Evolutionary conservation across 2,888 invertebrate genomes (phyloP).

Genomic region (Pterostichus niger): DNA sequence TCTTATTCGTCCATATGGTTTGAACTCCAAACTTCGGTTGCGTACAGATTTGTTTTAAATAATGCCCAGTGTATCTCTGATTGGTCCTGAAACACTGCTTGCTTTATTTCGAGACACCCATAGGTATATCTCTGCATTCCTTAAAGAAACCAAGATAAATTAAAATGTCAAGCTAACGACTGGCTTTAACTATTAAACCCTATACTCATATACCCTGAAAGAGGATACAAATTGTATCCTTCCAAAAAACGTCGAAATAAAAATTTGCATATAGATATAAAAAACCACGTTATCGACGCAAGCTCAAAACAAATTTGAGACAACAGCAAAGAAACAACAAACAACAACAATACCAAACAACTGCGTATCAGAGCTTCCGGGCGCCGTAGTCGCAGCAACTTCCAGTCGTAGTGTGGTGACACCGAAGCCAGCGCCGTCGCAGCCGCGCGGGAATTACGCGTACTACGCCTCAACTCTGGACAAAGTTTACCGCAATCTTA

Average conservation of each 20-base stretch:
- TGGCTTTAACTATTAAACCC: background rate
- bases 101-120: too few relatives aligned
- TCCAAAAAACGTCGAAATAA: slow-evolving; percentile 3
- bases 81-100: too few relatives aligned
- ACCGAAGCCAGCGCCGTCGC: slow-evolving; percentile 20
- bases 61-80: too few relatives aligned
- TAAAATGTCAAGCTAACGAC: background rate
- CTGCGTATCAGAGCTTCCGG: slow-evolving; percentile 34
- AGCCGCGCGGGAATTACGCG: slow-evolving; percentile 51
- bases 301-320: slow-evolving; percentile 58
- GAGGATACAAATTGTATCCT: slow-evolving; percentile 30
- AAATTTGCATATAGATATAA: slow-evolving; percentile 65
- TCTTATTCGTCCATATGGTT: too few relatives aligned
- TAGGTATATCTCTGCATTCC: too few relatives aligned
- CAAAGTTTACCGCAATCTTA: slow-evolving; percentile 72
- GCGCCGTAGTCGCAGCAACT: background rate
- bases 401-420: slow-evolving; percentile 35
- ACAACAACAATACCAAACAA: slow-evolving; percentile 61
- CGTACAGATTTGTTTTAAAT: too few relatives aligned
- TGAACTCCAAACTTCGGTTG: too few relatives aligned
- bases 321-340: slow-evolving; percentile 58
- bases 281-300: slow-evolving; percentile 59
- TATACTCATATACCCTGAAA: slow-evolving; percentile 17
- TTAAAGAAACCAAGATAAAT: background rate
- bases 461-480: slow-evolving; percentile 43